A percentile compares a stretch with the other conserved stretches of the same genome.
Evolutionary conservation across 2,113 vertebrate species (phyloP).

Genomic region (Capreolus pygargus): DNA sequence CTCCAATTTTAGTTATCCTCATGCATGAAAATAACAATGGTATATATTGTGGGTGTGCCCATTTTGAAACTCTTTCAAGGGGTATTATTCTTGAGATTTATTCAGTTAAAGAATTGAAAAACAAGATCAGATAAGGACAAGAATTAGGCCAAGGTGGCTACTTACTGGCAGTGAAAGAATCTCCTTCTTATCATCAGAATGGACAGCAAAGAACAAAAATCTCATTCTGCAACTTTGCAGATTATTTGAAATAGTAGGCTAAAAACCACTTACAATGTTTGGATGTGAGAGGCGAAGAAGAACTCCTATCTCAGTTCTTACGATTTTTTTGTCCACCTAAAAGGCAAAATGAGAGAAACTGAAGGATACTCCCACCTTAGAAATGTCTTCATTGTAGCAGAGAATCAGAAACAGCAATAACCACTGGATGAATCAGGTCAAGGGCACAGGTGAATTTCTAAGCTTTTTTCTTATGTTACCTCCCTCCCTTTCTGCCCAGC

Average conservation of each 20-base stretch:
- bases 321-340: constrained; percentile 93
- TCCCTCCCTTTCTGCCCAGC: neutral
- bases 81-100: neutral
- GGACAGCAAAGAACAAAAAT: neutral
- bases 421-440: neutral
- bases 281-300: constrained; percentile 91
- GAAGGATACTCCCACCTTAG: constrained; percentile 3
- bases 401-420: neutral
- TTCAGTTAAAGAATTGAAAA: neutral
- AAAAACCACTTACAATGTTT: constrained; percentile 89
- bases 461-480: neutral
- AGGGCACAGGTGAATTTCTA: neutral
- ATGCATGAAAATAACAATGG: constrained; percentile 12
- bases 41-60: neutral
- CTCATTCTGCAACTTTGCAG: neutral
- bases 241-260: neutral
- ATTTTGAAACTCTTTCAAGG: neutral
- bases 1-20: neutral
- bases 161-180: neutral
- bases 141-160: neutral
- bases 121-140: neutral
- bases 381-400: neutral
- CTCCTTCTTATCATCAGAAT: neutral
- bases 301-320: constrained; percentile 91
- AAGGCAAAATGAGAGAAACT: constrained; percentile 55